A percentile compares a stretch with the other conserved stretches of the same genome.
These are phyloP conservation scores for Euzetes globulus DNA, from an alignment of 2,888 invertebrate species.

Conservation along the genomic window DNA sequence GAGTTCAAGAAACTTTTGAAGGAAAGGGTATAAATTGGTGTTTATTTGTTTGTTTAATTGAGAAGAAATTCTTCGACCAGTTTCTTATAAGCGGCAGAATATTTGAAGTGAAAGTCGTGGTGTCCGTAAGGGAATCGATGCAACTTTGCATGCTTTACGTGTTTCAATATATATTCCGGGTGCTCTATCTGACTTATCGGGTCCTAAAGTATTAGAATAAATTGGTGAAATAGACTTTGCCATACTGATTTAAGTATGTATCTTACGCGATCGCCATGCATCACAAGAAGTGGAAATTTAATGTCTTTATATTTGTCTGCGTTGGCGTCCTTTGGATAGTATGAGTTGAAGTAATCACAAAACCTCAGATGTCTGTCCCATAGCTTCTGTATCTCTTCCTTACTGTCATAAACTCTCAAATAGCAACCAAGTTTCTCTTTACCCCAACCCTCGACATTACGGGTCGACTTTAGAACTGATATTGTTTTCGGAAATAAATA, in stretches of 20 bases:
- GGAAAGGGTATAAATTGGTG: no score
- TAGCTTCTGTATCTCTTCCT: background rate
- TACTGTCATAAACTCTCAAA: background rate
- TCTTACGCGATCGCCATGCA: slow-evolving; percentile 4
- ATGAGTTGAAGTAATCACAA: background rate
- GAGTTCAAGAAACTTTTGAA: no score
- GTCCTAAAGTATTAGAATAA: background rate
- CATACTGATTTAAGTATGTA: background rate
- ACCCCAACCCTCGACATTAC: background rate
- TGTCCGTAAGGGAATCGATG: slow-evolving; percentile 18
- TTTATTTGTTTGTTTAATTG: background rate
- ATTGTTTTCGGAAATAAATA: background rate
- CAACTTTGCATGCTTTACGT: background rate
- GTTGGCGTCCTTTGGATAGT: background rate
- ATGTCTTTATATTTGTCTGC: background rate
- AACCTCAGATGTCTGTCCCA: background rate
- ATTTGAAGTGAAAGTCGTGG: slow-evolving; percentile 20
- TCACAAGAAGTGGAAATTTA: background rate
- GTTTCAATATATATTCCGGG: background rate
- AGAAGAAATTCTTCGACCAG: slow-evolving; percentile 18
- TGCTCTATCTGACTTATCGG: slow-evolving; percentile 5
- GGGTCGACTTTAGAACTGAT: background rate
- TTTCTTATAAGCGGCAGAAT: background rate
- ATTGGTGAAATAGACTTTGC: background rate
- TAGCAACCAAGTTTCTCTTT: background rate